Conservation (phyloP, 35 echinoderm and acorn worm species). For the Apostichopus japonicus region DNA sequence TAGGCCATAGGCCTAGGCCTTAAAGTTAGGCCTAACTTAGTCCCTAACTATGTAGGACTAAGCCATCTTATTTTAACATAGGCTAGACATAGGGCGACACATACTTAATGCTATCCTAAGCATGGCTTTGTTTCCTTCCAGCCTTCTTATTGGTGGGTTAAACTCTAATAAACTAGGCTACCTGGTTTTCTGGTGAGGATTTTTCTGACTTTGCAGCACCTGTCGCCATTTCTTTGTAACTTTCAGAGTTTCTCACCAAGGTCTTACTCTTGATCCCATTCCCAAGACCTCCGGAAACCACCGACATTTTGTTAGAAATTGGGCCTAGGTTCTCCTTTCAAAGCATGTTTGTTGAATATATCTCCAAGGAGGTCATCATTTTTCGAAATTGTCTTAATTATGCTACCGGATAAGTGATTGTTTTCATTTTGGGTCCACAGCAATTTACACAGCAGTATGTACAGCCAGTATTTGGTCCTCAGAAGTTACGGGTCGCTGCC, state of each 20-base stretch:
- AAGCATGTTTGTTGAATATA: not conserved
- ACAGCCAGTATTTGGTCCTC: not conserved
- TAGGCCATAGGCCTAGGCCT: no score
- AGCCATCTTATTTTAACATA: no score
- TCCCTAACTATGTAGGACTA: no score
- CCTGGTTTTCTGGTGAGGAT: slow-evolving; percentile 7
- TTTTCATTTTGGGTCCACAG: not conserved
- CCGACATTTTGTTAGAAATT: not conserved
- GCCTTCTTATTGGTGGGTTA: no score
- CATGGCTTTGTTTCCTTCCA: no score
- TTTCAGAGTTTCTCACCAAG: slow-evolving; percentile 32
- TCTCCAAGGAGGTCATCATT: not conserved
- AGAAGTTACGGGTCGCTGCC: slow-evolving; percentile 4
- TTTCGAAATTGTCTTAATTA: not conserved
- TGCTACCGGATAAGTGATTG: not conserved
- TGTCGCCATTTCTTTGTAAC: slow-evolving; percentile 28
- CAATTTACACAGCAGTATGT: not conserved
- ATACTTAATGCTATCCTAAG: no score
- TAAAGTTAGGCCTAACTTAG: no score
- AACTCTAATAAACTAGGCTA: not conserved
- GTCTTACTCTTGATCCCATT: slow-evolving; percentile 35
- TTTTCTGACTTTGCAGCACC: not conserved
- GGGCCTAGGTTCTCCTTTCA: not conserved
- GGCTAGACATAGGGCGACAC: no score
- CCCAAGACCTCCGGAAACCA: not conserved